A percentile compares a stretch with the other conserved stretches of the same genome.
These are phyloP conservation scores for Tenthredo mesomela DNA, from an alignment of 2,888 invertebrate species.

Conservation along the genomic window DNA sequence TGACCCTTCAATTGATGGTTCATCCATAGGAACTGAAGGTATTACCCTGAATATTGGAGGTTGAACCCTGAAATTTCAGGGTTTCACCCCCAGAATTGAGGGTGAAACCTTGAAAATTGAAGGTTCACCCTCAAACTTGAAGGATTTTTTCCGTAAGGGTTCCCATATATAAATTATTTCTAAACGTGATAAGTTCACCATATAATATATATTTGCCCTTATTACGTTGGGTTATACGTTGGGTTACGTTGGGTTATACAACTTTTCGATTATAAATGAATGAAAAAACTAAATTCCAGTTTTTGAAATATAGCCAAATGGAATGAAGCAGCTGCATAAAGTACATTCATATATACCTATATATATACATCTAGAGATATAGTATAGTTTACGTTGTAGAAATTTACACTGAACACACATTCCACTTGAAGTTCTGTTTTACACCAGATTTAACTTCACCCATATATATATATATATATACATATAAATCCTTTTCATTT, in stretches of 20 bases:
- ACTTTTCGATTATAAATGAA: neutral
- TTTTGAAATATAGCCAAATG: neutral
- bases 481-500: conserved; percentile 19
- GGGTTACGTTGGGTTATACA: neutral
- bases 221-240: neutral
- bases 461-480: no score
- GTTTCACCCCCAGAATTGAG: no score
- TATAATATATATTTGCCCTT: neutral
- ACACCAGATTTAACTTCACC: conserved; percentile 28
- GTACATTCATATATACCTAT: neutral
- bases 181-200: neutral
- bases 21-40: no score
- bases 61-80: no score
- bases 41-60: no score
- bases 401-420: neutral
- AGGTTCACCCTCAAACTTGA: no score
- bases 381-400: neutral
- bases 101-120: no score
- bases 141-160: no score
- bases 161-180: no score
- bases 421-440: conserved; percentile 24
- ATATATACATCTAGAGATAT: neutral
- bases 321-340: neutral
- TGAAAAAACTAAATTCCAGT: neutral
- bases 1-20: no score